Percentiles rank a stretch among this genome's conserved stretches.
Evolutionary conservation across 2,113 vertebrate species (phyloP).

Genomic region (Progne subis): DNA sequence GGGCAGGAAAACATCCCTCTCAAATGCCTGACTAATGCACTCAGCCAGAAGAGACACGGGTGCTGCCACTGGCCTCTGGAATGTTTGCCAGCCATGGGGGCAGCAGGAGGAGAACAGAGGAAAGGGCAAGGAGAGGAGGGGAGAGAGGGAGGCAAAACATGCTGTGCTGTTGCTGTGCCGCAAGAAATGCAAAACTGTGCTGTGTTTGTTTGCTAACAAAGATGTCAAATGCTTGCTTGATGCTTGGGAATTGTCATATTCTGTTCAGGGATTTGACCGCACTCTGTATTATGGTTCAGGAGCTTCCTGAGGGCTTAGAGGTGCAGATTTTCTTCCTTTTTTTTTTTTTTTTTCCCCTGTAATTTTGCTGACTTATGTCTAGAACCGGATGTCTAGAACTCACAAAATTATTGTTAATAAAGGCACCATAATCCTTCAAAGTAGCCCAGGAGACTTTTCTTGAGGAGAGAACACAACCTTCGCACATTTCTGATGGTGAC

Average conservation of each 20-base stretch:
- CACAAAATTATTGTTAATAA: neutral
- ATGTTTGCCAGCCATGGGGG: neutral
- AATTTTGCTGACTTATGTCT: neutral
- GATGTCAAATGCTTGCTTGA: constrained; percentile 4
- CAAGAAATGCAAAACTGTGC: neutral
- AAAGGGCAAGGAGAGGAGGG: neutral
- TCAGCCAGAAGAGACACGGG: constrained; percentile 17
- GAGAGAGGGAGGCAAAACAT: neutral
- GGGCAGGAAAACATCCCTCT: constrained; percentile 36
- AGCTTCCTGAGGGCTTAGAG: neutral
- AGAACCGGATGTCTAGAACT: neutral
- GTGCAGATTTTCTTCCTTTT: neutral
- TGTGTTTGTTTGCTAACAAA: constrained; percentile 57
- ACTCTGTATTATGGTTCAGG: neutral
- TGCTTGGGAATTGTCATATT: neutral
- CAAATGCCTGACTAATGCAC: constrained; percentile 29
- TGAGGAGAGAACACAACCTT: neutral
- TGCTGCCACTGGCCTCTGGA: constrained; percentile 25
- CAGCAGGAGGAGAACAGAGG: neutral
- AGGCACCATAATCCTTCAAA: neutral
- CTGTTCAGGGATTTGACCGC: neutral
- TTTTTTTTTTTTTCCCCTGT: neutral
- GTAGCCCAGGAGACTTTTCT: neutral
- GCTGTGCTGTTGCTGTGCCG: neutral
- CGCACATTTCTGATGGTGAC: neutral